A percentile compares a stretch with the other conserved stretches of the same genome.
Evolutionary conservation across 2,888 invertebrate genomes (phyloP).

Genomic region (Mesoligia furuncula): DNA sequence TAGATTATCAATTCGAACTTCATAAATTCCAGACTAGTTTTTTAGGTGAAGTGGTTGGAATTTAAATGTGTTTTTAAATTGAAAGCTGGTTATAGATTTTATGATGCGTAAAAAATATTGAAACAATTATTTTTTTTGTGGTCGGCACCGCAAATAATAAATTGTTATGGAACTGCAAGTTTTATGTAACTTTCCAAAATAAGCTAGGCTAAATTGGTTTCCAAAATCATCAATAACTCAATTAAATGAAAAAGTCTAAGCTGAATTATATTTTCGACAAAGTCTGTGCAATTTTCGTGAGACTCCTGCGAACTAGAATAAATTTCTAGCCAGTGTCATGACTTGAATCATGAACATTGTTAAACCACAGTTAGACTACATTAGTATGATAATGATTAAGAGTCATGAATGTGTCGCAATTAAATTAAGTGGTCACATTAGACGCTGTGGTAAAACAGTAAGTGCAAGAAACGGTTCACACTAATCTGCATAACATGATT

Average conservation of each 20-base stretch:
- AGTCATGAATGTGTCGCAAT: conserved; percentile 59
- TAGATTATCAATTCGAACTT: conserved; percentile 18
- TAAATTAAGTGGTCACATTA: conserved; percentile 50
- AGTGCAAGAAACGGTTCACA: conserved; percentile 36
- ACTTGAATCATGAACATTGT: conserved; percentile 40
- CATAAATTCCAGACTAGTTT: conserved; percentile 38
- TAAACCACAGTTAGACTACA: conserved; percentile 57
- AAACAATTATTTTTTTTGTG: not conserved
- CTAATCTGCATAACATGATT: conserved; percentile 43
- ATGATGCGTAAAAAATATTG: conserved; percentile 12
- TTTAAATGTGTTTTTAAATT: conserved; percentile 35
- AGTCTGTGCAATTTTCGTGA: conserved; percentile 3
- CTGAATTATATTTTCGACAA: not conserved
- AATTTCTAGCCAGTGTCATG: conserved; percentile 19
- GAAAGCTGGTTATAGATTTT: conserved; percentile 33
- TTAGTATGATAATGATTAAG: conserved; percentile 54
- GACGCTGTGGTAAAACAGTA: conserved; percentile 29
- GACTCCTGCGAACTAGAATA: conserved; percentile 21
- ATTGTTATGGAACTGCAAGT: not conserved
- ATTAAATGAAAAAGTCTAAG: not conserved
- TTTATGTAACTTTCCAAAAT: not conserved
- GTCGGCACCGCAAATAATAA: not conserved
- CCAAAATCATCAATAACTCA: not conserved
- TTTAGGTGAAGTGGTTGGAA: conserved; percentile 17
- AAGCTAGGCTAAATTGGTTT: not conserved